Conservation (phyloP, 2,113 vertebrate species). For the Pseudorhombus dupliciocellatus region DNA sequence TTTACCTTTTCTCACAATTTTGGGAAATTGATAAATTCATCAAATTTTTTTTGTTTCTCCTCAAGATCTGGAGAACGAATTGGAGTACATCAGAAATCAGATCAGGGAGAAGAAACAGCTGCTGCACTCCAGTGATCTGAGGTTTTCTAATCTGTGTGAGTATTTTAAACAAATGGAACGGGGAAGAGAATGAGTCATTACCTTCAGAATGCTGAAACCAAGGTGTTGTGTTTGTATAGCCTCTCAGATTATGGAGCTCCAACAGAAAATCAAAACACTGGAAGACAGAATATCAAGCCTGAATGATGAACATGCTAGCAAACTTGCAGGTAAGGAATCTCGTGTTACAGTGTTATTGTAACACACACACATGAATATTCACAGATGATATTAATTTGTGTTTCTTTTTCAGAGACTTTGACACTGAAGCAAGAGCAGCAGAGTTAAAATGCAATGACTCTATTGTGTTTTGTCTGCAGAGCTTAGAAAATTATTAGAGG, state of each 20-base stretch:
- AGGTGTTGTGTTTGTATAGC: slow-evolving; percentile 25
- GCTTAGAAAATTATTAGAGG: too few relatives aligned
- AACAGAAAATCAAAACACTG: slow-evolving; percentile 27
- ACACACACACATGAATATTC: neutral
- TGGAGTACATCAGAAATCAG: slow-evolving; percentile 20
- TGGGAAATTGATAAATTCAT: neutral
- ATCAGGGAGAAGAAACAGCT: neutral
- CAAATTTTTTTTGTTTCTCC: neutral
- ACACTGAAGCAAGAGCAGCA: neutral
- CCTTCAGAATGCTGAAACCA: neutral
- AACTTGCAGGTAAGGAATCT: slow-evolving; percentile 24
- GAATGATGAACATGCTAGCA: slow-evolving; percentile 3
- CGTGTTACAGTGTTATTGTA: neutral
- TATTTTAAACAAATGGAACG: neutral
- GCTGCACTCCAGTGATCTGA: neutral
- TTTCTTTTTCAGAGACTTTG: slow-evolving; percentile 45
- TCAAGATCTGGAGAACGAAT: slow-evolving; percentile 48
- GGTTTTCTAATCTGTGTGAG: slow-evolving; percentile 38
- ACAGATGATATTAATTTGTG: neutral
- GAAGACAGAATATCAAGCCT: slow-evolving; percentile 14
- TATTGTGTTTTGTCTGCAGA: too few relatives aligned
- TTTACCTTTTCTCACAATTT: neutral
- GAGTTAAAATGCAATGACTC: too few relatives aligned
- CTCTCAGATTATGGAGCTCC: slow-evolving; percentile 48
- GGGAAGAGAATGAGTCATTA: neutral